A percentile compares a stretch with the other conserved stretches of the same genome.
Evolutionary conservation across 2,113 vertebrate genomes (phyloP).

Genomic region (Corydoras maculifer): DNA sequence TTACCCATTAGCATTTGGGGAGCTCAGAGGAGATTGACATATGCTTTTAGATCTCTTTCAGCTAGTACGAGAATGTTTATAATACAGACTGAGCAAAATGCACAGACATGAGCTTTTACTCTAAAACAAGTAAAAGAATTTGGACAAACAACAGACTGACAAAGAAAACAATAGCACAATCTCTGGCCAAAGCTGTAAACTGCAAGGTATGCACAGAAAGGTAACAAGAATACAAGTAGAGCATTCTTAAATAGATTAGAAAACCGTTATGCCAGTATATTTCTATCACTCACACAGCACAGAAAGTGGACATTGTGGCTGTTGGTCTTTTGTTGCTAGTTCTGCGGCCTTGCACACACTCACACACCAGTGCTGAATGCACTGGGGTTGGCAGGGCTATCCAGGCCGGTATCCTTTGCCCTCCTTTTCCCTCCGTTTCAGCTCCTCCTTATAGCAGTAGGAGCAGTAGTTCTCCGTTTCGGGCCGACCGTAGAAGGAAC

Average conservation of each 20-base stretch:
- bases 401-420: conserved; percentile 73
- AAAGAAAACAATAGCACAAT: conserved; percentile 48
- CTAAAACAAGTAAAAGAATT: conserved; percentile 73
- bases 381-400: conserved; percentile 45
- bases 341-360: neutral
- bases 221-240: conserved; percentile 54
- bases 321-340: neutral
- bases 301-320: conserved; percentile 47
- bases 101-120: conserved; percentile 66
- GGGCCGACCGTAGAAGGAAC: conserved; percentile 91
- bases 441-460: conserved; percentile 95
- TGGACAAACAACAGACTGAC: conserved; percentile 47
- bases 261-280: conserved; percentile 54
- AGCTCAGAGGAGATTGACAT: conserved; percentile 38
- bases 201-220: conserved; percentile 54
- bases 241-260: conserved; percentile 58
- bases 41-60: conserved; percentile 48
- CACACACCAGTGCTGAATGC: conserved; percentile 8
- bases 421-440: conserved; percentile 84
- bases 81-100: conserved; percentile 51
- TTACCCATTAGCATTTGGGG: conserved; percentile 50
- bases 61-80: conserved; percentile 40
- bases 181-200: conserved; percentile 75
- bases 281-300: conserved; percentile 54
- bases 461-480: conserved; percentile 97